Conservation (phyloP, 2,888 invertebrate species). For the Phrixothrix hirtus region DNA sequence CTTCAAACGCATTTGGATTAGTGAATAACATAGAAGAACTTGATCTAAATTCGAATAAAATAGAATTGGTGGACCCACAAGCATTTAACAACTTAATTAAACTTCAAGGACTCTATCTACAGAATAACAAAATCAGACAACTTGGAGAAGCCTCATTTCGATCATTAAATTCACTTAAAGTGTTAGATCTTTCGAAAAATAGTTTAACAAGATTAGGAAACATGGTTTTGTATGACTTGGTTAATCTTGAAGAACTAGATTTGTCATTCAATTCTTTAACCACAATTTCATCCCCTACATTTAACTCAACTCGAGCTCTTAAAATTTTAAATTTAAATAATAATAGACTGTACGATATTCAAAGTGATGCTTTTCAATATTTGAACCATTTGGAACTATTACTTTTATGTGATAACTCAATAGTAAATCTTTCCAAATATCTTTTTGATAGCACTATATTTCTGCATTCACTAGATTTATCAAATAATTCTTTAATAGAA, state of each 20-base stretch:
- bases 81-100: background rate
- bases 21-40: background rate
- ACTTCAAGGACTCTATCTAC: slow-evolving; percentile 4
- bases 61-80: background rate
- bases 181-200: slow-evolving; percentile 18
- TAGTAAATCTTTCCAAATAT: background rate
- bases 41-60: slow-evolving; percentile 4
- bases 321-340: slow-evolving; percentile 7
- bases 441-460: slow-evolving; percentile 2
- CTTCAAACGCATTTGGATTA: background rate
- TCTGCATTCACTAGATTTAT: slow-evolving; percentile 13
- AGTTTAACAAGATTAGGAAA: slow-evolving; percentile 1
- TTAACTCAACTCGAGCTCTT: background rate
- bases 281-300: background rate
- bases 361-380: slow-evolving; percentile 1
- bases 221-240: slow-evolving; percentile 1
- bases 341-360: slow-evolving; percentile 9
- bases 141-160: background rate
- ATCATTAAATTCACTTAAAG: slow-evolving; percentile 4
- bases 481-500: slow-evolving; percentile 5
- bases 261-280: slow-evolving; percentile 4
- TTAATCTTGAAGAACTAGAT: slow-evolving; percentile 7
- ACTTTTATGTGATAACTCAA: slow-evolving; percentile 5
- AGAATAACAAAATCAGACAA: slow-evolving; percentile 3
- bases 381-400: slow-evolving; percentile 5